Evolutionary conservation across 2,113 vertebrate genomes (phyloP).

Genomic region (Mus spicilegus): DNA sequence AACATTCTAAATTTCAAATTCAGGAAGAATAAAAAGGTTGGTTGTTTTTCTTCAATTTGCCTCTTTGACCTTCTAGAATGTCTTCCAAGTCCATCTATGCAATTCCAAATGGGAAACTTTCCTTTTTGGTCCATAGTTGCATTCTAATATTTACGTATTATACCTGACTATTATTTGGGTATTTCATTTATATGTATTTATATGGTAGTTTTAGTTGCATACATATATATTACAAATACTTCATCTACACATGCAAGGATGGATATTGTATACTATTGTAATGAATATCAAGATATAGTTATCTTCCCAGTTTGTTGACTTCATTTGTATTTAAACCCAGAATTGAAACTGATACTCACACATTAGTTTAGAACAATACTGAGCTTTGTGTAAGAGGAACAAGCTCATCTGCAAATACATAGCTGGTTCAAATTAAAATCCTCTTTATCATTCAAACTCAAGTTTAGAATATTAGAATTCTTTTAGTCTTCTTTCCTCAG

Average conservation of each 20-base stretch:
- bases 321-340: neutral
- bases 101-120: neutral
- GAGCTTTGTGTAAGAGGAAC: conserved; percentile 23
- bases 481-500: neutral
- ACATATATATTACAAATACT: neutral
- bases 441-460: neutral
- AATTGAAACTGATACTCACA: neutral
- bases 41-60: neutral
- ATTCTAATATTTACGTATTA: neutral
- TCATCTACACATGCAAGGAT: neutral
- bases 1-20: neutral
- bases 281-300: neutral
- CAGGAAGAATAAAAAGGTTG: neutral
- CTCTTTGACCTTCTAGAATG: neutral
- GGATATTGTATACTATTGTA: neutral
- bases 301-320: neutral
- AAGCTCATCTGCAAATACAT: neutral
- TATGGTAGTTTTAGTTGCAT: neutral
- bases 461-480: neutral
- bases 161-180: neutral
- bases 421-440: conserved; percentile 37
- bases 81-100: neutral
- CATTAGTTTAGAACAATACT: neutral
- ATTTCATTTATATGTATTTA: neutral
- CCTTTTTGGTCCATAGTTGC: neutral